phyloP scores from a whole-genome alignment of 2,797 vertebrate species.

The Acipenser oxyrinchus region DNA sequence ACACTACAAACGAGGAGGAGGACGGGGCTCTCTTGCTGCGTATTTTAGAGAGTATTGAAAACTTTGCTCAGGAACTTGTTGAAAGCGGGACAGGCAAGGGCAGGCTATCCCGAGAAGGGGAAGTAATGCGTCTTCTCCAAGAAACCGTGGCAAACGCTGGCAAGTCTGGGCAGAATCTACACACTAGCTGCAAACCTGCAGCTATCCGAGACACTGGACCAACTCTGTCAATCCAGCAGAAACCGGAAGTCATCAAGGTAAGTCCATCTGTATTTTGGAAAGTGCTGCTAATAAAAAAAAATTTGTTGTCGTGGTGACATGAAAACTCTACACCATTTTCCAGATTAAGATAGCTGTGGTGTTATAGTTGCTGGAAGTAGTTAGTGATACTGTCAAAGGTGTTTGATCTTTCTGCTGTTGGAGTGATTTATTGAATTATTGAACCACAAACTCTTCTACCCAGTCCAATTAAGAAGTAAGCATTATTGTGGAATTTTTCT shows the following conservation, averaged over 20 bases:
- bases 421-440: too few relatives aligned
- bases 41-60: constrained; percentile 94
- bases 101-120: constrained; percentile 80
- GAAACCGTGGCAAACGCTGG: constrained; percentile 75
- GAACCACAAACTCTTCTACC: too few relatives aligned
- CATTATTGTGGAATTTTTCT: too few relatives aligned
- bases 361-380: background rate
- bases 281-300: background rate
- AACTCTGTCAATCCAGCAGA: constrained; percentile 83
- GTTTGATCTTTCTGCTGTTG: too few relatives aligned
- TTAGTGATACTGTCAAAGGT: too few relatives aligned
- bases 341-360: background rate
- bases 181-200: constrained; percentile 33
- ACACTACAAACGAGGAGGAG: constrained; percentile 74
- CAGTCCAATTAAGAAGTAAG: too few relatives aligned
- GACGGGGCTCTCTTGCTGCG: constrained; percentile 82
- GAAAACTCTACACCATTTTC: too few relatives aligned
- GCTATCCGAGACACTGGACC: constrained; percentile 59
- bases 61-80: constrained; percentile 94
- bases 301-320: constrained; percentile 11
- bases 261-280: constrained; percentile 36
- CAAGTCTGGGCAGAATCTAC: constrained; percentile 42
- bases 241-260: constrained; percentile 88
- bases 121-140: constrained; percentile 95
- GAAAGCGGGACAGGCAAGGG: constrained; percentile 83